Evolutionary conservation across 2,888 invertebrate species (phyloP), one percentile per base, ranked within the genome.

Genomic region (Azorinus chamasolen): DNA sequence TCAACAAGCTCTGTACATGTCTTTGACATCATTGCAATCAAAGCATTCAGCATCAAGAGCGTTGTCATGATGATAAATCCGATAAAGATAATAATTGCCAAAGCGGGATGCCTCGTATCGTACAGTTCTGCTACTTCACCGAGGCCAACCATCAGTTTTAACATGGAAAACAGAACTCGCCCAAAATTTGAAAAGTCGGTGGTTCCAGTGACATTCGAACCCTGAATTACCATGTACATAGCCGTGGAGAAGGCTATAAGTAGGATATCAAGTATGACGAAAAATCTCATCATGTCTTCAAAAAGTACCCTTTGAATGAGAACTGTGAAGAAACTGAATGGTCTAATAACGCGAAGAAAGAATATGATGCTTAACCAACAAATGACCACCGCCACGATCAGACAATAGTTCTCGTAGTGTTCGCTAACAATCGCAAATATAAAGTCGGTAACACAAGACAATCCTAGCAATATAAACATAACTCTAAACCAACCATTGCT

Each of bases 281-380:
- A 79, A 63, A 88, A 87, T 32, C 84, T 75, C 3, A 84, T 62
- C 51, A 85, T 50, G 64, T 86, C 86, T 0, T 83, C 83, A 20
- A 87, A 64, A 0, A 88, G 50, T 8, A 88, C 84, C 32, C 84
- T 83, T 58, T 86, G 85, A 3, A 89, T 80, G 70, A 88, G 79
- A 32, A 87, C 86, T 0, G 89, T 87, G 68, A 87, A 86, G 68
- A 88, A 88, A 61, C 87, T 85, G 69, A 89, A 89, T n/a, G 82
- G 79, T 37, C 79, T 54, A 25, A 83, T 45, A 0, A 84, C 84
- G 39, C 87, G 64, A 0, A 88, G 73, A 69, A 87, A 88, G 63
- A 88, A 89, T 14, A 85, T 72, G 16, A 70, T 57, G 53, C 85
- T 81, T 78, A 84, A 84, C 86, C 87, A 87, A 8, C 87, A 87